Conservation (phyloP, 2,113 vertebrate genomes). For the Clarias macrocephalus region DNA sequence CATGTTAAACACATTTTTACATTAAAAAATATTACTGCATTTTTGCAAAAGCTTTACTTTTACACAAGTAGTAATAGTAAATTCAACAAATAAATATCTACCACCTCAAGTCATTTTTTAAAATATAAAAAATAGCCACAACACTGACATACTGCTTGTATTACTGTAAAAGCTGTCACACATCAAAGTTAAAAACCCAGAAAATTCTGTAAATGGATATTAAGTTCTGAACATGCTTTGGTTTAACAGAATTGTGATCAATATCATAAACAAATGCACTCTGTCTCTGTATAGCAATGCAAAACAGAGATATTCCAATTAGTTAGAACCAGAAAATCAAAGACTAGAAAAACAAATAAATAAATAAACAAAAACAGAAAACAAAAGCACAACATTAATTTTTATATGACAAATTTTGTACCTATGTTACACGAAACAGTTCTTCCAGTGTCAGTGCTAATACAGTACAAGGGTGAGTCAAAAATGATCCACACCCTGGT, state of each 20-base stretch:
- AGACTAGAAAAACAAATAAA: background rate
- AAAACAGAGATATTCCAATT: background rate
- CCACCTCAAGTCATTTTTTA: background rate
- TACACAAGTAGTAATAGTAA: background rate
- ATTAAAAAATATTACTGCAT: slow-evolving; percentile 3
- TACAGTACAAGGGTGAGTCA: background rate
- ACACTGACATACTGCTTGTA: background rate
- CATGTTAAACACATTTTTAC: background rate
- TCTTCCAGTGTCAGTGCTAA: background rate
- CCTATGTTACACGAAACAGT: background rate
- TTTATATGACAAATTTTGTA: background rate
- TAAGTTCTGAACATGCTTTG: slow-evolving; percentile 25
- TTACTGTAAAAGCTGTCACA: slow-evolving; percentile 1
- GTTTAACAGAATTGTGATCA: slow-evolving; percentile 17
- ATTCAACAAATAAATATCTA: slow-evolving; percentile 11
- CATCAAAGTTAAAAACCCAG: background rate
- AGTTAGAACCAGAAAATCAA: background rate
- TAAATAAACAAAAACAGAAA: background rate
- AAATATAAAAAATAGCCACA: background rate
- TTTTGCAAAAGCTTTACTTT: slow-evolving; percentile 19
- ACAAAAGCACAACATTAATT: background rate
- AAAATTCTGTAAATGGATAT: background rate
- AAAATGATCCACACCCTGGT: too few species aligned
- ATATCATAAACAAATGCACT: background rate
- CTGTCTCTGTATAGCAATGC: background rate